phyloP scores from a whole-genome alignment of 2,113 vertebrate species.

The Brienomyrus brachyistius region DNA sequence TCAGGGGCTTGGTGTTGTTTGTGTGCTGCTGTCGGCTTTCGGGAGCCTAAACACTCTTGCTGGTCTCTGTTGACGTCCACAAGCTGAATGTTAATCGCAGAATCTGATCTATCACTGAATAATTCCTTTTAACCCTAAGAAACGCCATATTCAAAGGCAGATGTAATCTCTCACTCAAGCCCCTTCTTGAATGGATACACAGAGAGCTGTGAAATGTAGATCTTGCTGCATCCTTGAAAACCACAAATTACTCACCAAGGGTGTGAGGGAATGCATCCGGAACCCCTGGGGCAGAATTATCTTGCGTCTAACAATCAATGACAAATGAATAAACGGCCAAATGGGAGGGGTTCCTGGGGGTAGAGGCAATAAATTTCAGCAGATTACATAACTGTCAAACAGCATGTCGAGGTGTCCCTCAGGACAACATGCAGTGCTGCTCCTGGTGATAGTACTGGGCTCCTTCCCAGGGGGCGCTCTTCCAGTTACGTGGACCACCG shows the following conservation, averaged over 20 bases:
- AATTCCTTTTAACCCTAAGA: conserved; percentile 4
- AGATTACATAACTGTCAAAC: not conserved
- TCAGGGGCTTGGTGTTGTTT: not conserved
- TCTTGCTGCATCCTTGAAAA: conserved; percentile 12
- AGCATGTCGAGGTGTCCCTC: not conserved
- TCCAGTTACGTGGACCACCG: not conserved
- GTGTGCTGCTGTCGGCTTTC: not conserved
- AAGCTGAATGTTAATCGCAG: not conserved
- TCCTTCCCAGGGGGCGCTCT: not conserved
- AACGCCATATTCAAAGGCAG: not conserved
- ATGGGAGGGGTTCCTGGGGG: not conserved
- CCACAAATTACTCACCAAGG: not conserved
- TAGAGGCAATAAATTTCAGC: not conserved
- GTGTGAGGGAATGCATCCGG: not conserved
- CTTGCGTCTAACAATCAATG: not conserved
- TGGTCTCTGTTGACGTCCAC: not conserved
- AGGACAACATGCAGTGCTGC: not conserved
- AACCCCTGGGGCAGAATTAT: not conserved
- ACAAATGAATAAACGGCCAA: conserved; percentile 3
- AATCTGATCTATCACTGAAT: not conserved
- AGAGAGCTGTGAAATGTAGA: conserved; percentile 8
- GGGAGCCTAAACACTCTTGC: not conserved
- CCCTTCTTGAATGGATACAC: not conserved
- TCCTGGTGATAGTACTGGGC: not conserved
- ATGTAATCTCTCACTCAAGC: not conserved